A percentile compares a stretch with the other conserved stretches of the same genome.
Conservation (phyloP, 2,113 vertebrate genomes). For the Trinectes maculatus region DNA sequence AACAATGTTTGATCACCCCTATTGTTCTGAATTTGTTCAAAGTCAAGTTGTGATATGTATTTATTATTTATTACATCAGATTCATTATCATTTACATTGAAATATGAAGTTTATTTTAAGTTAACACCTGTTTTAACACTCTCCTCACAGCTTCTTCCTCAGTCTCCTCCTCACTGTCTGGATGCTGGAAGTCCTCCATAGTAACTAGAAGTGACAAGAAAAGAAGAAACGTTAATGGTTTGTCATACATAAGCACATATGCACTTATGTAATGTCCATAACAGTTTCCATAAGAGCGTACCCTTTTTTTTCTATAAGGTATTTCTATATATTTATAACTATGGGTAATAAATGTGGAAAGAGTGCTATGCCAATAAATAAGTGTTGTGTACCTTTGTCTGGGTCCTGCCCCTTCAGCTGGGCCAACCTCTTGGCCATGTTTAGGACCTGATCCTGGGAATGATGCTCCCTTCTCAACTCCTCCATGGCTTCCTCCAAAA, state of each 20-base stretch:
- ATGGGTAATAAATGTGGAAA: background rate
- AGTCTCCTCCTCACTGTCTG: constrained; percentile 94
- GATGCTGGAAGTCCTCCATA: constrained; percentile 81
- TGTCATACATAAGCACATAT: background rate
- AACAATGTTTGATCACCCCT: constrained; percentile 4
- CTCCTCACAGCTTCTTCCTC: constrained; percentile 88
- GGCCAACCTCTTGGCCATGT: constrained; percentile 89
- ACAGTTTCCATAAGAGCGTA: background rate
- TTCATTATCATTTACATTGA: background rate
- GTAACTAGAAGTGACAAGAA: constrained; percentile 81
- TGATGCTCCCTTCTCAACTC: constrained; percentile 86
- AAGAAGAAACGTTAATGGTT: constrained; percentile 6
- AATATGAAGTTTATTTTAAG: background rate
- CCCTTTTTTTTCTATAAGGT: no score
- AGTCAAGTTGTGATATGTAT: background rate
- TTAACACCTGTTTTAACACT: constrained; percentile 87
- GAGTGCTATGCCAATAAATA: background rate
- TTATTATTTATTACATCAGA: background rate
- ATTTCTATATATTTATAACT: constrained; percentile 4
- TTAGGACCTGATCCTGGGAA: constrained; percentile 85
- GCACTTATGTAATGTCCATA: background rate
- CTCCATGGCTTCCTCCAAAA: constrained; percentile 87
- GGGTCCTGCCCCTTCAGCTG: constrained; percentile 89
- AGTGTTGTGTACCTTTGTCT: constrained; percentile 82
- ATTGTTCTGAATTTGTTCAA: constrained; percentile 1